phyloP scores from a whole-genome alignment of 2,797 vertebrate genomes.

The Sarcophilus harrisii region DNA sequence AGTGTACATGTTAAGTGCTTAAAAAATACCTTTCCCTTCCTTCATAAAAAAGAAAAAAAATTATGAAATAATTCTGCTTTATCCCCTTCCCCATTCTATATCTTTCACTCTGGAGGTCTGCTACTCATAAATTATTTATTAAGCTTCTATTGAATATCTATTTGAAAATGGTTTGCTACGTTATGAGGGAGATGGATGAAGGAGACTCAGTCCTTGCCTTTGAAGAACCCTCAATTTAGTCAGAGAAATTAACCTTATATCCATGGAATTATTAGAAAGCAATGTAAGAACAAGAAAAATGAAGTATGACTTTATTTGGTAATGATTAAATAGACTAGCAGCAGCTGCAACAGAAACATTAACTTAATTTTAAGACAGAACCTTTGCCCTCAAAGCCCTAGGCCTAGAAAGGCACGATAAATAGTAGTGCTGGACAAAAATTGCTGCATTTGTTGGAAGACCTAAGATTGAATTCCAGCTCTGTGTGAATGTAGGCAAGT shows the following conservation, averaged over 20 bases:
- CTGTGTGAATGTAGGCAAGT: not conserved
- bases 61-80: not conserved
- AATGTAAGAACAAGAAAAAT: not conserved
- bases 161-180: not conserved
- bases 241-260: not conserved
- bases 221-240: not conserved
- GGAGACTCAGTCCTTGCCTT: not conserved
- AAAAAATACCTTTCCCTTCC: not conserved
- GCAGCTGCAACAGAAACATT: not conserved
- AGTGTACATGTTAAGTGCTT: not conserved
- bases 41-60: not conserved
- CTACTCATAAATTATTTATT: not conserved
- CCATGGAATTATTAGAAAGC: not conserved
- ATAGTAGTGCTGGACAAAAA: not conserved
- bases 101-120: not conserved
- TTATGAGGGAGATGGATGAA: not conserved
- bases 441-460: not conserved
- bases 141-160: not conserved
- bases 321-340: not conserved
- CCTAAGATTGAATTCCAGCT: not conserved
- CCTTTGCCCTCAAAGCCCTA: not conserved
- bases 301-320: too few relatives aligned
- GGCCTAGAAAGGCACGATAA: not conserved
- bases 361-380: not conserved
- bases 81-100: not conserved